Evolutionary conservation across 2,113 vertebrate species (phyloP), one percentile per base, ranked within the genome.

Genomic region (Jacana jacana): DNA sequence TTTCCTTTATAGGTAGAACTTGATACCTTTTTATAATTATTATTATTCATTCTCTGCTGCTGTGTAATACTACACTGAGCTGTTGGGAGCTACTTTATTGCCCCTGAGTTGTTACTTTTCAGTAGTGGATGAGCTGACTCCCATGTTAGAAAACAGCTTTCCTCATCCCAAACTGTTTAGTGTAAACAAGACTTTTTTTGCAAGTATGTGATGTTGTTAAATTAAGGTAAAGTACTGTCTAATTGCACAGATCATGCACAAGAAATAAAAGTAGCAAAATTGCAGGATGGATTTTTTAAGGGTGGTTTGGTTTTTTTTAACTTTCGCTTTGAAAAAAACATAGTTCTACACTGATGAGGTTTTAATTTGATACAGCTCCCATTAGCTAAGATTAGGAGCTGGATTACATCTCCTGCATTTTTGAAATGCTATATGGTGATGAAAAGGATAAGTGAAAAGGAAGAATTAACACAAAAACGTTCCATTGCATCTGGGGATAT

Each of bases 331-430:
- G 66, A 96, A 93, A 64, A 96, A 97, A 97, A 95, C 33, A 68
- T 76, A 96, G 94, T 97, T 97, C 95, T 97, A 76, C 84, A 61
- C 65, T 83, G 84, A 94, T 95, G 88, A 95, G 72, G 89, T 97
- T 97, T 97, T 97, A 97, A 97, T 96, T 95, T 89, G 90, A 94
- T 49, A 93, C 28, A 88, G 90, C 89, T 97, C 89, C 82, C 76
- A 87, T 96, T 95, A 96, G 60, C 89, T 86, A 95, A 96, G 95
- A 96, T 96, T 96, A 95, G 87, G 68, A 92, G 37, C 55, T 86
- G 79, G 68, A 97, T 97, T 97, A 93, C 82, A 89, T 86, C 82
- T 97, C 61, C 57, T 94, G 81, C 84, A 71, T 96, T 93, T 97
- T 94, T 94, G 52, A 97, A 98, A 95, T 5, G 25, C 85, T 97